Base-by-base conservation (phyloP, 2,888 invertebrate species). In the Megalurothrips usitatus region DNA sequence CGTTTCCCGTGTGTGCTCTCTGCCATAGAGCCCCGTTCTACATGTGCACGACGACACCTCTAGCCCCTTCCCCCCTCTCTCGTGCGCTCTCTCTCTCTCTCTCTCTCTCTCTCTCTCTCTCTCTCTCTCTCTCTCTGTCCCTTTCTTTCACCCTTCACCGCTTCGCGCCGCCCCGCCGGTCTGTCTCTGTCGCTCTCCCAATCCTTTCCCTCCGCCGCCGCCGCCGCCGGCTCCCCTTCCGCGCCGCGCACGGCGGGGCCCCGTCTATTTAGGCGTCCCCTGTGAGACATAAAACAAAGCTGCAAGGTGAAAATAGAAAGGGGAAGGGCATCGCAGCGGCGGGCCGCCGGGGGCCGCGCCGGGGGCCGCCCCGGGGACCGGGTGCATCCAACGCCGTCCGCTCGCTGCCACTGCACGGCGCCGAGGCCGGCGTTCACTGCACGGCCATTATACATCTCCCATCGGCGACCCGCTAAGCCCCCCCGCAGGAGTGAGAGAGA, bases 291-390 rank as follows among this genome's bases (percentile, higher is more conserved):
- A 75, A 75, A 75, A 75, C 68, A 75, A 75, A 75, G 68, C 68
- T 75, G 68, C 68, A 75, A 75, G 68, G 68, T 75, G 68, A 75
- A 75, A 75, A 75, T 75, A 75, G 68, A 75, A 75, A 75, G 68
- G 68, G 26, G 26, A 75, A 26, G 68, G 68, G 68, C 58, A 17
- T 4, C 34, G 34, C 58, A 68, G 23, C 11, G 68, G 26, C 23
- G 68, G 68, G 68, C 9, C 52, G 52, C 14, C 23, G 23, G 68
- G 23, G n/a, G 23, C 68, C 11, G 68, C 26, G 52, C 52, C 23
- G 23, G 68, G 23, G n/a, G 23, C 68, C 11, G 68, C 26, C n/a
- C n/a, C 23, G 68, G 68, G 26, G 68, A 26, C 23, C 58, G 14
- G 52, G 19, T 52, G 52, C 52, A 19, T 52, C 19, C 52, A 19